phyloP scores from a whole-genome alignment of 2,888 invertebrate species.

The Tethea ocularis region DNA sequence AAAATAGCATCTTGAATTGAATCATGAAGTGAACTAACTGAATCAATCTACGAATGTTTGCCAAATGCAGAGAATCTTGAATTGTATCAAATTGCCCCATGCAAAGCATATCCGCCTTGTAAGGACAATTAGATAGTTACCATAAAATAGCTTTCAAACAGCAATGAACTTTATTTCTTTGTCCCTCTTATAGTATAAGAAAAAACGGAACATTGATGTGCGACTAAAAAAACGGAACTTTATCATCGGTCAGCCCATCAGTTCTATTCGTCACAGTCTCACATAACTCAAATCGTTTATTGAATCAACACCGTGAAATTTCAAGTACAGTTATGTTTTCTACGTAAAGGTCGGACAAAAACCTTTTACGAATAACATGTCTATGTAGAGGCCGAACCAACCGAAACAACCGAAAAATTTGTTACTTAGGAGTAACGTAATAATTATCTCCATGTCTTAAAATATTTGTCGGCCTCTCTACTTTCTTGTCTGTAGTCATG shows the following conservation, averaged over 20 bases:
- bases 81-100: neutral
- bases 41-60: slow-evolving; percentile 18
- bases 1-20: slow-evolving; percentile 47
- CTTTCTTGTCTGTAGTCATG: no score
- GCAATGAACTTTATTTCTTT: neutral
- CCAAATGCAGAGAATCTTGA: slow-evolving; percentile 15
- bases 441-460: no score
- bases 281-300: slow-evolving; percentile 2
- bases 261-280: slow-evolving; percentile 4
- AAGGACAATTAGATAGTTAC: neutral
- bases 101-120: neutral
- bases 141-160: neutral
- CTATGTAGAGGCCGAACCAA: no score
- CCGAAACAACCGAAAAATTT: no score
- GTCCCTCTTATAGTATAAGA: neutral
- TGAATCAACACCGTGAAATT: slow-evolving; percentile 8
- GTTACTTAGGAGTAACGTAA: no score
- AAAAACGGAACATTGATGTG: slow-evolving; percentile 7
- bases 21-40: slow-evolving; percentile 36
- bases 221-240: slow-evolving; percentile 5
- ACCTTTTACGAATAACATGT: no score
- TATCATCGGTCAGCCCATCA: neutral
- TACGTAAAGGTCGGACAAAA: neutral
- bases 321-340: slow-evolving; percentile 3
- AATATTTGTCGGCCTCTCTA: neutral